Conservation (phyloP, 2,797 vertebrate genomes). For the Neoniphon sammara region DNA sequence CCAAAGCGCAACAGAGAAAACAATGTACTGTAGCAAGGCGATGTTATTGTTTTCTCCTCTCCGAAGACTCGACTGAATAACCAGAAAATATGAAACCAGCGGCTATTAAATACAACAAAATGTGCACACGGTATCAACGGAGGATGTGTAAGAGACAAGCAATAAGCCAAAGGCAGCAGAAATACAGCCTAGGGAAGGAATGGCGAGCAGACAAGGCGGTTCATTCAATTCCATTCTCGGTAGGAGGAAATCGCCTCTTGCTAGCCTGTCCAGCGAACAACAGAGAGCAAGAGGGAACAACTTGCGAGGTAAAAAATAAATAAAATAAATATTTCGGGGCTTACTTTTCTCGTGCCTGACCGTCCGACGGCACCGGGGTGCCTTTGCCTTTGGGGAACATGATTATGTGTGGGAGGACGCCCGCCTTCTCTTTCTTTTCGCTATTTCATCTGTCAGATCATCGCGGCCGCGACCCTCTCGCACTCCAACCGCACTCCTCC, state of each 20-base stretch:
- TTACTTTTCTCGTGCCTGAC: constrained; percentile 98
- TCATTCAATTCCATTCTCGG: constrained; percentile 82
- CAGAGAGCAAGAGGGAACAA: constrained; percentile 64
- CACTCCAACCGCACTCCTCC: constrained; percentile 86
- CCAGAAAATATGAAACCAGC: constrained; percentile 9
- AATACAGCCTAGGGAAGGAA: constrained; percentile 63
- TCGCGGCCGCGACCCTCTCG: constrained; percentile 89
- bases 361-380: constrained; percentile 96
- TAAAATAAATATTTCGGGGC: constrained; percentile 66
- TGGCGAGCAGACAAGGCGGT: constrained; percentile 84
- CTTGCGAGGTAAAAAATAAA: constrained; percentile 62
- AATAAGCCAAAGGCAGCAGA: constrained; percentile 39
- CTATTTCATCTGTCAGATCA: constrained; percentile 95
- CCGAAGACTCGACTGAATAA: constrained; percentile 45
- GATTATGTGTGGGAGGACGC: constrained; percentile 82
- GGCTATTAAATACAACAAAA: constrained; percentile 24
- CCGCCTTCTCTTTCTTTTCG: constrained; percentile 82
- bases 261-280: constrained; percentile 78
- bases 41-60: constrained; percentile 77
- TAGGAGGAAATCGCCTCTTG: constrained; percentile 79
- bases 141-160: constrained; percentile 4
- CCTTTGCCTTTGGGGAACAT: constrained; percentile 99
- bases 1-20: constrained; percentile 73
- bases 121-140: constrained; percentile 5
- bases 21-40: constrained; percentile 71